A percentile compares a stretch with the other conserved stretches of the same genome.
phyloP scores from a whole-genome alignment of 1,140 invertebrate genomes.

The Lordiphosa stackelbergi region DNA sequence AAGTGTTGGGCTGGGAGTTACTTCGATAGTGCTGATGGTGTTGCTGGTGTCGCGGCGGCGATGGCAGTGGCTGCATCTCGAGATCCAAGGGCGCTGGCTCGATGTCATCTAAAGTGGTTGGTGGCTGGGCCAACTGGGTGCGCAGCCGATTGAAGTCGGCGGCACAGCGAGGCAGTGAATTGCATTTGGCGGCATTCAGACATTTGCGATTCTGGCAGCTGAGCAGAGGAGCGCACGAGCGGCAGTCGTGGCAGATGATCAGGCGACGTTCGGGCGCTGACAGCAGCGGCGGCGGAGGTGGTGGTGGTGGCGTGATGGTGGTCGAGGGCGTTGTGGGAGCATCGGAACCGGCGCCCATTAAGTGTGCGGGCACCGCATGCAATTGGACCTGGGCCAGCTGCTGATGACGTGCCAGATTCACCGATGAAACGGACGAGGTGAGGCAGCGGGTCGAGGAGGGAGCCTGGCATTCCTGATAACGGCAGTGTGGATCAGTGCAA shows the following conservation, averaged over 20 bases:
- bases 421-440: slow-evolving; percentile 63
- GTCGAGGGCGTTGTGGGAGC: slow-evolving; percentile 63
- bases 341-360: slow-evolving; percentile 54
- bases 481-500: slow-evolving; percentile 76
- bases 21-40: slow-evolving; percentile 63
- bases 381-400: slow-evolving; percentile 70
- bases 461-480: slow-evolving; percentile 66
- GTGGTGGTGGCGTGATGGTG: slow-evolving; percentile 58
- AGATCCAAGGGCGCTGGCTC: slow-evolving; percentile 64
- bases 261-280: slow-evolving; percentile 47
- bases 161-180: slow-evolving; percentile 77
- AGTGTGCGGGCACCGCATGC: slow-evolving; percentile 67
- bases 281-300: slow-evolving; percentile 21
- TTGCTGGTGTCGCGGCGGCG: slow-evolving; percentile 27
- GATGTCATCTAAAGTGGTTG: slow-evolving; percentile 66
- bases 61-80: slow-evolving; percentile 45
- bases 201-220: slow-evolving; percentile 76
- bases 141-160: slow-evolving; percentile 74
- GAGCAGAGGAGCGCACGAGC: slow-evolving; percentile 65
- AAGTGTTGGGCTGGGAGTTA: slow-evolving; percentile 73
- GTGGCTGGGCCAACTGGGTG: slow-evolving; percentile 70
- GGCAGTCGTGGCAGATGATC: slow-evolving; percentile 72
- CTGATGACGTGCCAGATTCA: slow-evolving; percentile 67
- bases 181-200: slow-evolving; percentile 76
- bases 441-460: slow-evolving; percentile 40